phyloP scores from a whole-genome alignment of 2,888 invertebrate genomes.

The Tetranychus piercei region DNA sequence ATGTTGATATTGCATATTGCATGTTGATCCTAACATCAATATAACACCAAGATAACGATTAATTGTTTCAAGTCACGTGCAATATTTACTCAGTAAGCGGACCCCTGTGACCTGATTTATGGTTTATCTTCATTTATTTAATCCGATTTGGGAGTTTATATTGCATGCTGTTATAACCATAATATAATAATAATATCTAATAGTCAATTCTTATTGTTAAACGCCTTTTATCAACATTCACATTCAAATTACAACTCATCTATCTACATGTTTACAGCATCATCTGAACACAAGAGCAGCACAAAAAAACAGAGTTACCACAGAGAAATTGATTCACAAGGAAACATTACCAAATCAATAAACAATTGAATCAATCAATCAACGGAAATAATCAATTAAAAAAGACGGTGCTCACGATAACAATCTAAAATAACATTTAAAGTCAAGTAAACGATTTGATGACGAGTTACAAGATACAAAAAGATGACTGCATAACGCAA shows the following conservation, averaged over 20 bases:
- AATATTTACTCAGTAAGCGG: background rate
- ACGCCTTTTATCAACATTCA: background rate
- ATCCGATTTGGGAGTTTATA: background rate
- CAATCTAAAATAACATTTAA: background rate
- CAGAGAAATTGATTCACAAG: background rate
- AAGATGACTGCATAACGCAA: no score
- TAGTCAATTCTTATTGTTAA: background rate
- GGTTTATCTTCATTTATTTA: background rate
- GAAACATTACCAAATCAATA: background rate
- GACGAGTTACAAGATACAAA: no score
- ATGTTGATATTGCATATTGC: no score
- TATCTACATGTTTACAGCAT: no score
- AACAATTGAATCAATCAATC: background rate
- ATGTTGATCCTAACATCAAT: conserved; percentile 1
- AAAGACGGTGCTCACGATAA: background rate
- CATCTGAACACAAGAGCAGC: background rate
- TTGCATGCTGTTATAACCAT: background rate
- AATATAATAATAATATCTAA: background rate
- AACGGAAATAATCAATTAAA: background rate
- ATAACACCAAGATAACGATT: background rate
- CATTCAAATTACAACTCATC: no score
- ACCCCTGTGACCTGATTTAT: background rate
- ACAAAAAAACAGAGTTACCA: background rate
- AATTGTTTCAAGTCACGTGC: background rate
- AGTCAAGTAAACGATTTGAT: no score